phyloP scores from a whole-genome alignment of 64 coral and sea anemone species.

The Pocillopora damicornis region DNA sequence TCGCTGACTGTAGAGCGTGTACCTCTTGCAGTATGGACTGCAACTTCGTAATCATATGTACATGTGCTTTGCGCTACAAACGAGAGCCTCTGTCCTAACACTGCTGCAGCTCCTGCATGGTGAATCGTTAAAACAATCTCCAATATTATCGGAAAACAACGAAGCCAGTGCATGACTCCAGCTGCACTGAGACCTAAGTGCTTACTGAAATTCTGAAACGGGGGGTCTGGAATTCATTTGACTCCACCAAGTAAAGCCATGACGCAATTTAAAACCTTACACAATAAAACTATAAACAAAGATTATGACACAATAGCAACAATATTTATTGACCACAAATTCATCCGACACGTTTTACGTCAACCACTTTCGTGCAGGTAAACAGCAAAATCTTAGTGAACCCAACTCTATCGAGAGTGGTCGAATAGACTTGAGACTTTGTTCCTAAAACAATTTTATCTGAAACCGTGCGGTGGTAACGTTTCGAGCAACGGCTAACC shows the following conservation, averaged over 20 bases:
- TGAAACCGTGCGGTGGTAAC: not conserved
- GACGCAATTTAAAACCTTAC: not conserved
- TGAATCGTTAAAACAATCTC: not conserved
- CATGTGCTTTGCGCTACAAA: constrained; percentile 33
- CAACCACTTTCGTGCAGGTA: not conserved
- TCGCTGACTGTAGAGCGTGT: constrained; percentile 59
- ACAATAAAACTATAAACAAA: not conserved
- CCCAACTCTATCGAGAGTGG: not conserved
- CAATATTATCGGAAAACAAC: not conserved
- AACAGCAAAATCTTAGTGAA: not conserved
- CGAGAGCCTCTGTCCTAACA: constrained; percentile 10
- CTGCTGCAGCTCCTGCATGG: not conserved
- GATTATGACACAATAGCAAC: not conserved
- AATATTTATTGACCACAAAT: not conserved
- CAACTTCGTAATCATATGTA: constrained; percentile 68
- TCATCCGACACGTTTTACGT: not conserved
- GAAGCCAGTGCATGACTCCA: constrained; percentile 10
- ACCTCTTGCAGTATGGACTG: constrained; percentile 65
- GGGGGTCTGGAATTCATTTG: not conserved
- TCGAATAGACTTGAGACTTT: not conserved
- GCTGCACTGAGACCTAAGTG: too few relatives aligned
- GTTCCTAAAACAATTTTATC: not conserved
- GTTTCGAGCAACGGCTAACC: too few relatives aligned
- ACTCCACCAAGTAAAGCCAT: not conserved
- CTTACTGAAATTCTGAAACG: not conserved